Base-by-base conservation (phyloP, 2,113 vertebrate genomes). In the Cisticola juncidis region DNA sequence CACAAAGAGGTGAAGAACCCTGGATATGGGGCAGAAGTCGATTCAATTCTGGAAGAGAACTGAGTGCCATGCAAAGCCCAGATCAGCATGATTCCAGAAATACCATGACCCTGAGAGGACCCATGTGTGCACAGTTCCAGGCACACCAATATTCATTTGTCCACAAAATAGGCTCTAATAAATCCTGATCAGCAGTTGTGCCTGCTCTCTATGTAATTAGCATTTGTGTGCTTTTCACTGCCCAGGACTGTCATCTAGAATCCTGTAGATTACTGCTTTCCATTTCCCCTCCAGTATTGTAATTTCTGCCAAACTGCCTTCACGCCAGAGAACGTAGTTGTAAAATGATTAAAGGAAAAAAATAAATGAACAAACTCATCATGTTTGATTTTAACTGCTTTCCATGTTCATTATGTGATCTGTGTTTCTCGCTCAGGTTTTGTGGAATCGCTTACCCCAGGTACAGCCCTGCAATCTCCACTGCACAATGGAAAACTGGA, bases 131-230 rank as follows among this genome's bases (percentile, higher is more conserved):
- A 54, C 47, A 31, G 71, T 94, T 96, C 91, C 68, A 95, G 92
- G 89, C 92, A 65, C 80, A 89, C 60, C 6, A 4, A 64, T 14
- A 92, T n/a, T 62, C 94, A 89, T 95, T 94, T 94, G 89, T 90
- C 77, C 92, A 93, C 62, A 44, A 64, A 96, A 95, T 21, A 96
- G 87, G 70, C 62, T 86, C n/a, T 76, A 96, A 96, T 97, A 93
- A 96, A 95, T 94, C 90, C 96, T 60, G 77, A 86, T 92, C 23
- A 81, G 82, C 40, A 73, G 48, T 94, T 81, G 66, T 73, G 58
- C 61, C 85, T 61, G 56, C 40, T 95, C 23, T 4, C 73, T 36
- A 22, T 77, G 58, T 60, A 95, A 97, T 94, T 73, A 96, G 81
- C 60, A 74, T 86, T 88, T 86, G 73, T 28, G 31, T 70, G 71